Evolutionary conservation across 2,888 invertebrate species (phyloP).

Genomic region (Stomorhina lunata): DNA sequence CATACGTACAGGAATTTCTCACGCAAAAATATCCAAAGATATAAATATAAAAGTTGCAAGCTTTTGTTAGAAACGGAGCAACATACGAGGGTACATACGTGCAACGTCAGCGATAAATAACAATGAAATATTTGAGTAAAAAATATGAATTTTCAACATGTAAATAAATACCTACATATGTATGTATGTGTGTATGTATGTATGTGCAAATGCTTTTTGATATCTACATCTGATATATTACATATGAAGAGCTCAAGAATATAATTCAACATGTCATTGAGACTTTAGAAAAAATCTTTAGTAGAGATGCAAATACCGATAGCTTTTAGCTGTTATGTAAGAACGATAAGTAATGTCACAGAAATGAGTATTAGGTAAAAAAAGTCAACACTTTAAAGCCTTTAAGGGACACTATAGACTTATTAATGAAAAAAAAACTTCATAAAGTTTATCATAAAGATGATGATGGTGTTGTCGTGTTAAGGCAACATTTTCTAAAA

Average conservation of each 20-base stretch:
- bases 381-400: background rate
- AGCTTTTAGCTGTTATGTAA: background rate
- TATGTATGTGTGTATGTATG: background rate
- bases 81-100: conserved; percentile 9
- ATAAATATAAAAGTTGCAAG: conserved; percentile 9
- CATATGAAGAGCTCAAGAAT: background rate
- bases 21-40: no score
- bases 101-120: conserved; percentile 26
- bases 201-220: background rate
- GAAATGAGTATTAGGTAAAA: background rate
- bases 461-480: no score
- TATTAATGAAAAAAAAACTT: no score
- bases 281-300: conserved; percentile 18
- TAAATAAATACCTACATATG: background rate
- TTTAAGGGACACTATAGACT: no score
- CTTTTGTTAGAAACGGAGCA: background rate
- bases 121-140: background rate
- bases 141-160: background rate
- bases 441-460: no score
- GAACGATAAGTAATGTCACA: background rate
- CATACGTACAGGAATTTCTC: background rate
- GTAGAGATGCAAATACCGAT: conserved; percentile 39
- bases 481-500: no score
- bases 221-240: background rate
- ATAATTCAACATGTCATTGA: conserved; percentile 1